phyloP scores from a whole-genome alignment of 2,113 vertebrate species.

The Calcarius ornatus region DNA sequence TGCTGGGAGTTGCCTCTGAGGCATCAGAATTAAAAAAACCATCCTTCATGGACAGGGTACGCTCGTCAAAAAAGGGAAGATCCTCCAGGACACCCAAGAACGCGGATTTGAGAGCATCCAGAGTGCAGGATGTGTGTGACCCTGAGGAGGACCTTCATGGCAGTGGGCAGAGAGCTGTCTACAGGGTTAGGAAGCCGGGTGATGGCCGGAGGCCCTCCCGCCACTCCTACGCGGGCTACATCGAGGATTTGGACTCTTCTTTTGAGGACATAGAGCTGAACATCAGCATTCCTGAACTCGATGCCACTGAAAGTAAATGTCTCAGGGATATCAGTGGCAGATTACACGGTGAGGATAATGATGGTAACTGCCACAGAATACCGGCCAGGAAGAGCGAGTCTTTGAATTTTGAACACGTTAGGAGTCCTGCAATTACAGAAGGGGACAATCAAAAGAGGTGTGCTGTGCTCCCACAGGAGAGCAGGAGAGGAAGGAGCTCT shows the following conservation, averaged over 20 bases:
- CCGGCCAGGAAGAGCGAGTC: conserved; percentile 69
- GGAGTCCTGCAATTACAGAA: conserved; percentile 66
- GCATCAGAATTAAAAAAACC: conserved; percentile 75
- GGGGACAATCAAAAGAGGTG: conserved; percentile 69
- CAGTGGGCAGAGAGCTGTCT: conserved; percentile 47
- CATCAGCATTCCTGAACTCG: conserved; percentile 62
- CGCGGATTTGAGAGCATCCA: conserved; percentile 60
- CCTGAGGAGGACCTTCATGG: conserved; percentile 64
- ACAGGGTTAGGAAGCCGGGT: conserved; percentile 52
- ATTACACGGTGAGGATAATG: conserved; percentile 66
- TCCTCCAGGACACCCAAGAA: conserved; percentile 67
- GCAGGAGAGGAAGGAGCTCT: conserved; percentile 73
- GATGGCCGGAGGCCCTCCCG: conserved; percentile 75
- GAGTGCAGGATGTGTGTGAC: conserved; percentile 66
- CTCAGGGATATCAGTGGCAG: conserved; percentile 49
- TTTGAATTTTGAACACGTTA: conserved; percentile 71
- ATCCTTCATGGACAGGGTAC: conserved; percentile 85
- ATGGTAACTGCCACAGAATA: conserved; percentile 61
- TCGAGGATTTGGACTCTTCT: conserved; percentile 82
- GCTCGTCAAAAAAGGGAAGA: conserved; percentile 83
- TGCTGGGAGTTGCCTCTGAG: conserved; percentile 73
- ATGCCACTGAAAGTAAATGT: conserved; percentile 56
- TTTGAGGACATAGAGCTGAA: conserved; percentile 82
- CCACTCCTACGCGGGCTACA: conserved; percentile 86
- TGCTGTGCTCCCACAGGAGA: conserved; percentile 61